Evolutionary conservation across 2,888 invertebrate genomes (phyloP).

Genomic region (Dryobotodes eremita): DNA sequence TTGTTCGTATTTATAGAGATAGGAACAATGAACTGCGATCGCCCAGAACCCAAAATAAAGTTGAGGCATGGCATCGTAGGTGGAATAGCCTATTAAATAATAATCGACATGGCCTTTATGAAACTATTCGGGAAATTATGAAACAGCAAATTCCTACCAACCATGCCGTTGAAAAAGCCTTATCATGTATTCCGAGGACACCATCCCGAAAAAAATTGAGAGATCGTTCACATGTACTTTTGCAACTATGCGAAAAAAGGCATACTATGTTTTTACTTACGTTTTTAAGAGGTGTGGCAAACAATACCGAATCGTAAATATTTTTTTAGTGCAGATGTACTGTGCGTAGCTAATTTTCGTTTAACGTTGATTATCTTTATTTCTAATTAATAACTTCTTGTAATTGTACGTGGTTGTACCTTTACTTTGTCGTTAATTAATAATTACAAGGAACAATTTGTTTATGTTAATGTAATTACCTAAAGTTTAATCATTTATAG

Average conservation of each 20-base stretch:
- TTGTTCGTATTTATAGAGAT: too few relatives aligned
- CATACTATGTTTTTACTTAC: background rate
- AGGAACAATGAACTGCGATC: background rate
- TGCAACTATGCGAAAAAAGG: background rate
- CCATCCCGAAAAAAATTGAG: background rate
- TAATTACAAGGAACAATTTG: too few relatives aligned
- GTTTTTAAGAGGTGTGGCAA: background rate
- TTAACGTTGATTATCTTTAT: too few relatives aligned
- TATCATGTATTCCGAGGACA: constrained; percentile 7
- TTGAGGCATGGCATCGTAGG: background rate
- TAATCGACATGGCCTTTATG: background rate
- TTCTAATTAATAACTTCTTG: too few relatives aligned
- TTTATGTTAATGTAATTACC: background rate
- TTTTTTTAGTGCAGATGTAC: background rate
- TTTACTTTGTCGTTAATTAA: too few relatives aligned
- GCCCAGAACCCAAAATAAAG: background rate
- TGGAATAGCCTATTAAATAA: constrained; percentile 1
- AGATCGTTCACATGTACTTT: background rate
- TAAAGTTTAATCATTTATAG: background rate
- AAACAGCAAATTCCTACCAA: constrained; percentile 12
- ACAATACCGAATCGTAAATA: background rate
- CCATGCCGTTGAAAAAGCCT: constrained; percentile 3
- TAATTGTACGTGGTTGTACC: too few relatives aligned
- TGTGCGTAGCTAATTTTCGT: background rate
- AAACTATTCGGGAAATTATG: constrained; percentile 2